Conservation (phyloP, 2,888 invertebrate genomes). For the Volucella inflata region DNA sequence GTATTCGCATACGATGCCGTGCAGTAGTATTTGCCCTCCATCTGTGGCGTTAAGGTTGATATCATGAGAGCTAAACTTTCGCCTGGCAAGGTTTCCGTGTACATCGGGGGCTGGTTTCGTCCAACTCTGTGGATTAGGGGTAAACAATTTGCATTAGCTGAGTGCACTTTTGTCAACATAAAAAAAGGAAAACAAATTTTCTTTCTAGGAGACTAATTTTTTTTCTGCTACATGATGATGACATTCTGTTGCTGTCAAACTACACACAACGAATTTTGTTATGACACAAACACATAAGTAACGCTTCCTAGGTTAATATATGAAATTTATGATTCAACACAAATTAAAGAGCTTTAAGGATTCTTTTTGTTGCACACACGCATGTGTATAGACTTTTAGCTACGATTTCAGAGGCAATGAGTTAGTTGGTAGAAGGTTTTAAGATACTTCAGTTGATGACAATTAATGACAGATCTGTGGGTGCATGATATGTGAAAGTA, state of each 20-base stretch:
- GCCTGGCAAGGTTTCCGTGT: conserved; percentile 87
- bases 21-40: conserved; percentile 93
- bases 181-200: conserved; percentile 18
- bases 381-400: background rate
- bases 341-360: conserved; percentile 13
- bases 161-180: background rate
- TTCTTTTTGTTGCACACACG: conserved; percentile 24
- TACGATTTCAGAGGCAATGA: too few species aligned
- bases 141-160: conserved; percentile 22
- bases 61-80: conserved; percentile 90
- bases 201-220: conserved; percentile 27
- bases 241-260: conserved; percentile 52
- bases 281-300: background rate
- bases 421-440: too few species aligned
- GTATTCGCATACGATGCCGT: conserved; percentile 91
- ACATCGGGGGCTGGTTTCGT: conserved; percentile 86
- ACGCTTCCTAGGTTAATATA: conserved; percentile 30
- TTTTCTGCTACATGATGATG: conserved; percentile 31
- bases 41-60: conserved; percentile 88
- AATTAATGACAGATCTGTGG: too few species aligned
- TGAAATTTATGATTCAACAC: conserved; percentile 46
- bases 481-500: too few species aligned
- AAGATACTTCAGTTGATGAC: too few species aligned
- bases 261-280: conserved; percentile 27
- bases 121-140: conserved; percentile 77